phyloP scores from a whole-genome alignment of 2,797 vertebrate species.

The Carduelis carduelis region DNA sequence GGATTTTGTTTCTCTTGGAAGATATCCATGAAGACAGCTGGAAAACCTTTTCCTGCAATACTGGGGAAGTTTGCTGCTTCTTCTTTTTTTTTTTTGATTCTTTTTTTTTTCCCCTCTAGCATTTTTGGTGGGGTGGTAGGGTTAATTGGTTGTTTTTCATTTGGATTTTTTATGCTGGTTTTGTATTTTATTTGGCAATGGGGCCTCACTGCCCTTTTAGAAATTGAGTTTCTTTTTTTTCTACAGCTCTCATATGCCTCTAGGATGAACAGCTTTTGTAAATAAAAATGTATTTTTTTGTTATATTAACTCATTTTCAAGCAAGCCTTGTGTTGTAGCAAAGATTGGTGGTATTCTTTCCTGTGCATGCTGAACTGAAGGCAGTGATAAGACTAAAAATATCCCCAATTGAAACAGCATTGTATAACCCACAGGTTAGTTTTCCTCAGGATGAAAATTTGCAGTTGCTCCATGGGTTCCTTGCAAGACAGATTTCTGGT shows the following conservation, averaged over 20 bases:
- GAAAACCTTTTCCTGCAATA: not conserved
- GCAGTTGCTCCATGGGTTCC: not conserved
- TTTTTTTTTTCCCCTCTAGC: not conserved
- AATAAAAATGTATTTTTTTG: slow-evolving; percentile 57
- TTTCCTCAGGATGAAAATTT: slow-evolving; percentile 43
- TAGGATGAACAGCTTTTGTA: slow-evolving; percentile 59
- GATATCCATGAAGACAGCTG: not conserved
- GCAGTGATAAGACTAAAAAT: slow-evolving; percentile 44
- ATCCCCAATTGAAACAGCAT: slow-evolving; percentile 12
- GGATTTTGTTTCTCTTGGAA: not conserved
- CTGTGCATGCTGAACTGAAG: not conserved
- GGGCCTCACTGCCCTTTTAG: slow-evolving; percentile 51
- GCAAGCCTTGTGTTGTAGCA: slow-evolving; percentile 1
- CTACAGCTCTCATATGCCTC: slow-evolving; percentile 18
- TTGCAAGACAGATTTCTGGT: not conserved
- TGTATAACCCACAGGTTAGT: slow-evolving; percentile 44
- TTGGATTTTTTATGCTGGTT: slow-evolving; percentile 26
- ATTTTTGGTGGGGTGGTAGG: slow-evolving; percentile 11
- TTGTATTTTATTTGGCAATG: slow-evolving; percentile 34
- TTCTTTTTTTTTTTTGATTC: not conserved
- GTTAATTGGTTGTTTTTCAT: slow-evolving; percentile 67
- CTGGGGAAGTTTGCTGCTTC: not conserved
- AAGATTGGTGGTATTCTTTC: slow-evolving; percentile 19
- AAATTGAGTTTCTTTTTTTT: slow-evolving; percentile 60
- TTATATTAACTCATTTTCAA: slow-evolving; percentile 59